Evolutionary conservation across 2,888 invertebrate species (phyloP), one percentile per base, ranked within the genome.

Genomic region (Eueremaeus valkanovi): DNA sequence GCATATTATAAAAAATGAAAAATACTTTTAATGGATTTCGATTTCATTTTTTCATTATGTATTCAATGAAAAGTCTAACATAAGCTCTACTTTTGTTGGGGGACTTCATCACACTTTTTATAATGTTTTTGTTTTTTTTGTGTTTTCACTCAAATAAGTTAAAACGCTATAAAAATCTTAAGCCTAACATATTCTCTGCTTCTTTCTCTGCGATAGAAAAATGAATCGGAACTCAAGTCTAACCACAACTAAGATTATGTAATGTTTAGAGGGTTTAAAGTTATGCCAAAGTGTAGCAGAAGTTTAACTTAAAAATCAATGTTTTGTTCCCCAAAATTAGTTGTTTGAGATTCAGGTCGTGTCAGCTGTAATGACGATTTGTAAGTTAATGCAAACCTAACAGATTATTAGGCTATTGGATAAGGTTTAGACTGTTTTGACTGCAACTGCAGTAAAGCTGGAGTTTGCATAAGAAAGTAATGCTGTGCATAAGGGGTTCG

Each of bases 1-100:
- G n/a, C 33, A 29, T 33, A 63, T 49, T 58, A 58, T 58, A 63
- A 63, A 63, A 63, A 63, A 63, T 63, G 63, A 63, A 63, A 63
- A n/a, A n/a, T n/a, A n/a, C 6, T 63, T 63, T 31, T 63, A 63
- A 63, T 63, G 63, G 63, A 63, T 63, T 63, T 27, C 6, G 63
- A 33, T 63, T 63, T 63, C 9, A 63, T 31, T 63, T 63, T 63
- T 63, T n/a, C 11, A 63, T n/a, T 13, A 21, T 51, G 18, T 51
- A 21, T 51, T 51, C 18, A 51, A 8, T 13, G 11, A 51, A 51
- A 51, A 51, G 9, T 51, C 51, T 13, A 51, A 51, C n/a, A 51
- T n/a, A 51, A 51, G n/a, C n/a, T 13, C 13, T 21, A n/a, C 51
- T 51, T 13, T 51, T 51, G 51, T n/a, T n/a, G n/a, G n/a, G n/a